Percentiles rank a stretch among this genome's conserved stretches.
Evolutionary conservation across 2,113 vertebrate genomes (phyloP).

Genomic region (Zosterops borbonicus): DNA sequence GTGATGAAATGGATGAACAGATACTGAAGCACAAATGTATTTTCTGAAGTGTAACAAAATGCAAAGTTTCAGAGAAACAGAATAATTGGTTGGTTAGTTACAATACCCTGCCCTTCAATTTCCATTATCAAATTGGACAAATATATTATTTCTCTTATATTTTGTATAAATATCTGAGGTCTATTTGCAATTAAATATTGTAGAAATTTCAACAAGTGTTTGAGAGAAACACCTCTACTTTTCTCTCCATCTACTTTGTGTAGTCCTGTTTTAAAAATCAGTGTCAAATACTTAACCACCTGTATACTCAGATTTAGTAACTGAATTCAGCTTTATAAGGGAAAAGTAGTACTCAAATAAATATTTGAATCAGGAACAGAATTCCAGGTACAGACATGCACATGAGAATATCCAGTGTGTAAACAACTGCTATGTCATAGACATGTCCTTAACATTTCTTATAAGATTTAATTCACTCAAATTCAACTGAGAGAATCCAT

Average conservation of each 20-base stretch:
- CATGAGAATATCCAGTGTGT: not conserved
- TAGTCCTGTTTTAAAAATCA: not conserved
- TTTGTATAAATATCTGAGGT: not conserved
- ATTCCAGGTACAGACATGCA: not conserved
- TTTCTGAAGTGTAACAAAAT: slow-evolving; percentile 3
- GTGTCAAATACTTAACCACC: not conserved
- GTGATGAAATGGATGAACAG: not conserved
- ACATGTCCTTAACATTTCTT: not conserved
- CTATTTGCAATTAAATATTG: not conserved
- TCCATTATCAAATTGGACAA: not conserved
- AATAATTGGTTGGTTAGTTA: not conserved
- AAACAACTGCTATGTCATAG: not conserved
- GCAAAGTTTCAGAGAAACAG: not conserved
- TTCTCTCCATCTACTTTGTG: not conserved
- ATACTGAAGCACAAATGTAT: not conserved
- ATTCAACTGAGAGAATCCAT: not conserved
- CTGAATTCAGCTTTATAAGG: not conserved
- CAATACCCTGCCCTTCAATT: not conserved
- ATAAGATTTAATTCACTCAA: not conserved
- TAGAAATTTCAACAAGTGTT: not conserved
- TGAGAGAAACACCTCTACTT: not conserved
- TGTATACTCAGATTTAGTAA: not conserved
- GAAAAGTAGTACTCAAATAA: not conserved
- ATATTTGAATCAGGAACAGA: not conserved
- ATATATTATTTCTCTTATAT: not conserved